Conservation (phyloP, 1,140 invertebrate species). For the Drosophila santomea region DNA sequence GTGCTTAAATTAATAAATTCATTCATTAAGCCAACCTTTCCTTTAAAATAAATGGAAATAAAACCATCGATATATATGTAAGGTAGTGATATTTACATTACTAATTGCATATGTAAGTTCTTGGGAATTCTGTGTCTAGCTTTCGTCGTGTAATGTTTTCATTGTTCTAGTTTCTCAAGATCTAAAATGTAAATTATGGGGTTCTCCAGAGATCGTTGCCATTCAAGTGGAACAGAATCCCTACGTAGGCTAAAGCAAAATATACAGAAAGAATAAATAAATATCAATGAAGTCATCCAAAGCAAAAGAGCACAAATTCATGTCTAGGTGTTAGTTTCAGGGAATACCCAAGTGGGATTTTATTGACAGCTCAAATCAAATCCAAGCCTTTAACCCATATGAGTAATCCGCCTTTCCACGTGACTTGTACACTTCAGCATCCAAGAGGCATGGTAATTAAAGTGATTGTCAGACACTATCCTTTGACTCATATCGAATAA, state of each 20-base stretch:
- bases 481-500: conserved; percentile 46
- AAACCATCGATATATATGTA: too few species aligned
- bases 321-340: conserved; percentile 7
- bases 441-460: conserved; percentile 56
- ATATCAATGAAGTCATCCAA: conserved; percentile 43
- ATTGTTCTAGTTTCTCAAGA: conserved; percentile 40
- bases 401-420: conserved; percentile 34
- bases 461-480: conserved; percentile 49
- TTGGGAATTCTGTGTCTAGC: not conserved
- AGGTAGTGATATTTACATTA: too few species aligned
- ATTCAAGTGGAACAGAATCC: conserved; percentile 32
- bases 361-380: conserved; percentile 18
- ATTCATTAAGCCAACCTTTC: too few species aligned
- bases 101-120: too few species aligned
- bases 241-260: not conserved
- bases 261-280: conserved; percentile 9
- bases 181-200: conserved; percentile 24
- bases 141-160: not conserved
- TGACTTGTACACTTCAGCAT: conserved; percentile 29
- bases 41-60: not conserved
- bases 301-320: not conserved
- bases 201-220: conserved; percentile 4
- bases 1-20: not conserved
- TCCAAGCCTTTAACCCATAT: not conserved
- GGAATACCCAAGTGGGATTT: conserved; percentile 34